These are phyloP conservation scores for Cavia porcellus DNA, from an alignment of 2,113 vertebrate species.

Conservation along the genomic window DNA sequence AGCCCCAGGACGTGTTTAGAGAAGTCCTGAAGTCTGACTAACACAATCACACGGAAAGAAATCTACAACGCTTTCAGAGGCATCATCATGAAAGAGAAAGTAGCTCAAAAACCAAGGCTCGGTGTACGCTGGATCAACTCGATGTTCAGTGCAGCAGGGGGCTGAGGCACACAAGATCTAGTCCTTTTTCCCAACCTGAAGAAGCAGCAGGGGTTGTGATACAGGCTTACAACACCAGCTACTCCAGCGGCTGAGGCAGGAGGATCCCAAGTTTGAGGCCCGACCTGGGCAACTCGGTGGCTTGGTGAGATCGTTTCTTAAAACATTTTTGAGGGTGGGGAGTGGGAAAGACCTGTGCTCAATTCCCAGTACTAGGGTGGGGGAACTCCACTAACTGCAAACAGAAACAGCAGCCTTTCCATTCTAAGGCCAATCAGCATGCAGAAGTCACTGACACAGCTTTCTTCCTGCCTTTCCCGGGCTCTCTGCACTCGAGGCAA, in stretches of 20 bases:
- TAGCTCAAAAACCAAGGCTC: not conserved
- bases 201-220: not conserved
- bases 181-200: not conserved
- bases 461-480: not conserved
- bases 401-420: constrained; percentile 54
- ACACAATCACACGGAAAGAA: constrained; percentile 56
- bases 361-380: not conserved
- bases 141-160: not conserved
- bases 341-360: not conserved
- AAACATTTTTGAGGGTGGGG: not conserved
- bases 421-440: constrained; percentile 46
- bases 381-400: constrained; percentile 7
- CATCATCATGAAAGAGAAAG: constrained; percentile 1
- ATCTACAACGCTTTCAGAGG: not conserved
- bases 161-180: not conserved
- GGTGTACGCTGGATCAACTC: not conserved
- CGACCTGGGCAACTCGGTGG: not conserved
- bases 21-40: constrained; percentile 58
- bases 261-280: not conserved
- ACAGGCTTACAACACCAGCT: not conserved
- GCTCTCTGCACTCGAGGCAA: not conserved
- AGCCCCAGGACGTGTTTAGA: not conserved
- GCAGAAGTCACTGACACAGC: constrained; percentile 23
- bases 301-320: not conserved
- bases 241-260: not conserved